Conservation (phyloP, 2,888 invertebrate species). For the Megaustenia siamemsis region DNA sequence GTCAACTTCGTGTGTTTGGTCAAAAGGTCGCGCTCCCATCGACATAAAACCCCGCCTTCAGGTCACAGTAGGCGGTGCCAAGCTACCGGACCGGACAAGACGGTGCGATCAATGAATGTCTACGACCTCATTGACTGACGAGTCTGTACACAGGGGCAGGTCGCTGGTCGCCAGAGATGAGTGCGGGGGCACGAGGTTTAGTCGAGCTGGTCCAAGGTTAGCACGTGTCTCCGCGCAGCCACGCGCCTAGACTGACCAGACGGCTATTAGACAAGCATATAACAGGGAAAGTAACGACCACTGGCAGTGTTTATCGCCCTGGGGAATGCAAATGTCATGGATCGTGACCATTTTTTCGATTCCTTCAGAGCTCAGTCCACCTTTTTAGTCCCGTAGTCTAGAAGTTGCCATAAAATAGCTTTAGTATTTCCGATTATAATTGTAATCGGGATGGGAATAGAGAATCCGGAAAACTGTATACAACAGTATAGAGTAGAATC, state of each 20-base stretch:
- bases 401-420: too few relatives aligned
- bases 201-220: conserved; percentile 15
- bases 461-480: too few relatives aligned
- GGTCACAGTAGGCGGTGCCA: conserved; percentile 47
- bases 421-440: too few relatives aligned
- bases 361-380: background rate
- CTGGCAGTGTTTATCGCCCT: background rate
- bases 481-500: too few relatives aligned
- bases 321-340: background rate
- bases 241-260: conserved; percentile 32
- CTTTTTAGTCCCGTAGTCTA: too few relatives aligned
- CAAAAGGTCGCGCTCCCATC: conserved; percentile 42
- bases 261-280: conserved; percentile 4
- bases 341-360: background rate
- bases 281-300: background rate
- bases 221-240: conserved; percentile 21
- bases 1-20: conserved; percentile 13
- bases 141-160: conserved; percentile 10
- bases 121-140: conserved; percentile 12
- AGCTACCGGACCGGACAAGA: conserved; percentile 9
- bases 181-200: conserved; percentile 25
- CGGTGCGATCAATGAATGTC: conserved; percentile 40
- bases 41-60: conserved; percentile 14
- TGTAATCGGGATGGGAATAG: too few relatives aligned
- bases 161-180: conserved; percentile 18